A percentile compares a stretch with the other conserved stretches of the same genome.
These are phyloP conservation scores for Therioaphis trifolii DNA, from an alignment of 2,888 invertebrate genomes.

Conservation along the genomic window DNA sequence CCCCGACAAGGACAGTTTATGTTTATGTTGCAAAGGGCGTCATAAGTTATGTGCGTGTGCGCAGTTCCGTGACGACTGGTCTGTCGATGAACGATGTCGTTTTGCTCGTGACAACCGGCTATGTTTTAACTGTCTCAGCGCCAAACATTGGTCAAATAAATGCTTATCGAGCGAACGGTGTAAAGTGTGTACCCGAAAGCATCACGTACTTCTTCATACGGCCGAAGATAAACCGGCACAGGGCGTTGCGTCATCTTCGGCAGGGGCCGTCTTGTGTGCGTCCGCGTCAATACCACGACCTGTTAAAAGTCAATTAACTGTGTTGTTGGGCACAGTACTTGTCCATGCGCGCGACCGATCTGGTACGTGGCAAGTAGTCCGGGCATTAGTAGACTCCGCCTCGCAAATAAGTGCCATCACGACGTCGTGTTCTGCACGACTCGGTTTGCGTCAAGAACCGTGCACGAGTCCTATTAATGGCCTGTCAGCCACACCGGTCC, in stretches of 20 bases:
- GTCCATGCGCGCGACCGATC: not conserved
- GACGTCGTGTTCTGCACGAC: not conserved
- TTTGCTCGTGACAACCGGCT: not conserved
- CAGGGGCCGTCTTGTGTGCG: not conserved
- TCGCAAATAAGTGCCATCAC: slow-evolving; percentile 40
- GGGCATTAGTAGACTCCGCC: slow-evolving; percentile 26
- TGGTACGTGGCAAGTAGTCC: not conserved
- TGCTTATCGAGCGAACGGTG: too few relatives aligned
- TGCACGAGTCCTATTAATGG: not conserved
- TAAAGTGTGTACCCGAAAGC: too few relatives aligned
- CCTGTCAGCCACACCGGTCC: not conserved
- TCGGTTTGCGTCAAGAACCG: not conserved
- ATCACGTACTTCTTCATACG: too few relatives aligned
- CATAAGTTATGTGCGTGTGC: too few relatives aligned
- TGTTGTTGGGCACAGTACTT: not conserved
- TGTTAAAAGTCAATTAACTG: not conserved
- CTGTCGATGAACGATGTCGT: too few relatives aligned
- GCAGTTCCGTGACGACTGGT: too few relatives aligned
- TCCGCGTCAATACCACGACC: not conserved
- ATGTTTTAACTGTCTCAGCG: not conserved
- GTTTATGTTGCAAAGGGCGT: not conserved
- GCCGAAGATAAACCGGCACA: too few relatives aligned
- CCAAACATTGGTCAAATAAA: not conserved
- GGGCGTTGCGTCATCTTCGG: not conserved
- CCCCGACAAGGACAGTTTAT: too few relatives aligned